These are phyloP conservation scores for Martes martes DNA, from an alignment of 2,113 vertebrate species.

Conservation along the genomic window DNA sequence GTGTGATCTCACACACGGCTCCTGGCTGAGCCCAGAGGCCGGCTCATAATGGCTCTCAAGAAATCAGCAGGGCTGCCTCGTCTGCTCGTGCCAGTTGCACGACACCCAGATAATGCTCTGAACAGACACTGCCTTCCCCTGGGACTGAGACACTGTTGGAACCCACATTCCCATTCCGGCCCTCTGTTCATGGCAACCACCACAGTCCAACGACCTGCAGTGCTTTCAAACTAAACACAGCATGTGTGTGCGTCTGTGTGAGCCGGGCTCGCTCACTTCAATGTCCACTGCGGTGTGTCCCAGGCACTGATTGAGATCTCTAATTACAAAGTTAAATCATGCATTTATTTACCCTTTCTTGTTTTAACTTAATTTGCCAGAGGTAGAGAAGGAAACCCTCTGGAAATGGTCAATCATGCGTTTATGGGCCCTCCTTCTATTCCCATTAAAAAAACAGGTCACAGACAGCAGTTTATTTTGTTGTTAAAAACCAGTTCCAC, in stretches of 20 bases:
- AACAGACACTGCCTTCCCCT: background rate
- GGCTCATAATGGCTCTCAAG: background rate
- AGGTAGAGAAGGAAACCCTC: background rate
- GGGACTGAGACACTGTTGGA: background rate
- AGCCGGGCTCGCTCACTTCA: background rate
- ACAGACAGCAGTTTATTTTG: background rate
- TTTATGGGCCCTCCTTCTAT: background rate
- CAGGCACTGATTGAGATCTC: background rate
- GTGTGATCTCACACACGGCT: background rate
- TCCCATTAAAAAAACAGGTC: background rate
- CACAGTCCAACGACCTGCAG: background rate
- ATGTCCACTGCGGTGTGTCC: background rate
- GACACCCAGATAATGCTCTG: background rate
- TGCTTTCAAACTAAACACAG: background rate
- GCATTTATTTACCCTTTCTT: background rate
- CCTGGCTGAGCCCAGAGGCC: background rate
- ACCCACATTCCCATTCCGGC: background rate
- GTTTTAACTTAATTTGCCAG: background rate
- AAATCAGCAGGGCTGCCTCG: background rate
- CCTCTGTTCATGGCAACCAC: background rate
- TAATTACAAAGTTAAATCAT: background rate
- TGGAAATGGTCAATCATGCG: background rate
- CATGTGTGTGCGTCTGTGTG: background rate
- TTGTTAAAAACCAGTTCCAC: background rate
- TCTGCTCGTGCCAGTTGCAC: accelerated